Conservation (phyloP, 2,888 invertebrate species). For the Meiosimyza platycephala region DNA sequence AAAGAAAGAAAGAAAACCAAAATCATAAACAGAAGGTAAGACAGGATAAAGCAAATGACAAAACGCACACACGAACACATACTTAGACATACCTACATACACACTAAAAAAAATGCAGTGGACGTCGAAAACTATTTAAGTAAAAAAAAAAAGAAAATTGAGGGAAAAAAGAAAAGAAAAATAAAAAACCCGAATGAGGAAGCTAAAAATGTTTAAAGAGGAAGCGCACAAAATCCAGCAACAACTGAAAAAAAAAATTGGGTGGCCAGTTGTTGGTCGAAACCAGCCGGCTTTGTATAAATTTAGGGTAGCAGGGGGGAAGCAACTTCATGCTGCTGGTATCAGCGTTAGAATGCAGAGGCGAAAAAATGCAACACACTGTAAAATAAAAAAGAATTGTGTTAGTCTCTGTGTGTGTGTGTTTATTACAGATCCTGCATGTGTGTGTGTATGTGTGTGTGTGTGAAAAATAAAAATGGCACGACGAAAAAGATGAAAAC, state of each 20-base stretch:
- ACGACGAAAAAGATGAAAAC: slow-evolving; percentile 48
- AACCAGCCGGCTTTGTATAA: slow-evolving; percentile 18
- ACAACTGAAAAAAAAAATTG: slow-evolving; percentile 46
- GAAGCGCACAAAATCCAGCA: slow-evolving; percentile 41
- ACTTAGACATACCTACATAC: background rate
- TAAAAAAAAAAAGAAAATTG: slow-evolving; percentile 27
- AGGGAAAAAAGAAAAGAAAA: slow-evolving; percentile 33
- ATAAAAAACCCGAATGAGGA: slow-evolving; percentile 41
- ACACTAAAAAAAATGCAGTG: background rate
- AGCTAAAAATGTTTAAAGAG: slow-evolving; percentile 39
- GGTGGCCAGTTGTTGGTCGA: slow-evolving; percentile 37
- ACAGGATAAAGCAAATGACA: background rate
- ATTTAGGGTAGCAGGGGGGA: slow-evolving; percentile 21
- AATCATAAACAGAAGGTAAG: slow-evolving; percentile 4
- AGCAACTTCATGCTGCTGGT: background rate
- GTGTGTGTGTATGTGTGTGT: slow-evolving; percentile 36
- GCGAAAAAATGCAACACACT: slow-evolving; percentile 51
- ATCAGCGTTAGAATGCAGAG: slow-evolving; percentile 23
- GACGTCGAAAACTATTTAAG: slow-evolving; percentile 30
- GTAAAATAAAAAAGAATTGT: slow-evolving; percentile 49
- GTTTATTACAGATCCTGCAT: slow-evolving; percentile 23
- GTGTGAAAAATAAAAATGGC: slow-evolving; percentile 35
- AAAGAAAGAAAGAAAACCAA: background rate
- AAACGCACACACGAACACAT: slow-evolving; percentile 1
- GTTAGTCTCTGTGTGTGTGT: slow-evolving; percentile 25